Conservation (phyloP, 2,113 vertebrate genomes). For the Pycnonotus jocosus region DNA sequence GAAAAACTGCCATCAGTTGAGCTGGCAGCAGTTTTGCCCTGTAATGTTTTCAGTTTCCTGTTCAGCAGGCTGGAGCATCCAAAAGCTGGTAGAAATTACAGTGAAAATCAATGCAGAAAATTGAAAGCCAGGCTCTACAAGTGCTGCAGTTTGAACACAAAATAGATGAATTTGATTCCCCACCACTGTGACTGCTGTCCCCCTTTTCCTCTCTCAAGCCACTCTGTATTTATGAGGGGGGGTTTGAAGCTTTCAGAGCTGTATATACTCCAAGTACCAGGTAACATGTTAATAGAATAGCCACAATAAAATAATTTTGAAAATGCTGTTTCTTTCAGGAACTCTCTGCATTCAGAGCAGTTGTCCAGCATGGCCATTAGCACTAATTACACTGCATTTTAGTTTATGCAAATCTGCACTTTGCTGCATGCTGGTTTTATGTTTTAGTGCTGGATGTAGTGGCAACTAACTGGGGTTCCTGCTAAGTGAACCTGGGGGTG, state of each 20-base stretch:
- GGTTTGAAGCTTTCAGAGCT: background rate
- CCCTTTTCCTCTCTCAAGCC: background rate
- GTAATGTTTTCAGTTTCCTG: background rate
- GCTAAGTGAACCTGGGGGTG: background rate
- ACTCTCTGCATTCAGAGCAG: background rate
- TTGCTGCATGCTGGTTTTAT: background rate
- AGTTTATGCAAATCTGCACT: background rate
- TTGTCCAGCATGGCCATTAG: background rate
- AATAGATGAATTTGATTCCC: background rate
- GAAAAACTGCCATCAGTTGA: background rate
- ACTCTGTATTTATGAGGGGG: background rate
- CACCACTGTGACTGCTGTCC: background rate
- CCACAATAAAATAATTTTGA: background rate
- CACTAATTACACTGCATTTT: background rate
- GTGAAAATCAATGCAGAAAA: background rate
- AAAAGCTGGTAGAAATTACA: background rate
- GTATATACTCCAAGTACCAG: background rate
- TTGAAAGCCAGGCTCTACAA: background rate
- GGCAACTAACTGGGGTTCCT: background rate
- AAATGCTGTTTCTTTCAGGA: background rate
- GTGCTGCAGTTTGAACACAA: background rate
- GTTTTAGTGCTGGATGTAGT: background rate
- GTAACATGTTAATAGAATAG: fast-evolving
- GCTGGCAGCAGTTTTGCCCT: background rate
- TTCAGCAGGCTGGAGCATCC: background rate